A percentile compares a stretch with the other conserved stretches of the same genome.
phyloP scores from a whole-genome alignment of 2,888 invertebrate species.

The Alentia gelatinosa region DNA sequence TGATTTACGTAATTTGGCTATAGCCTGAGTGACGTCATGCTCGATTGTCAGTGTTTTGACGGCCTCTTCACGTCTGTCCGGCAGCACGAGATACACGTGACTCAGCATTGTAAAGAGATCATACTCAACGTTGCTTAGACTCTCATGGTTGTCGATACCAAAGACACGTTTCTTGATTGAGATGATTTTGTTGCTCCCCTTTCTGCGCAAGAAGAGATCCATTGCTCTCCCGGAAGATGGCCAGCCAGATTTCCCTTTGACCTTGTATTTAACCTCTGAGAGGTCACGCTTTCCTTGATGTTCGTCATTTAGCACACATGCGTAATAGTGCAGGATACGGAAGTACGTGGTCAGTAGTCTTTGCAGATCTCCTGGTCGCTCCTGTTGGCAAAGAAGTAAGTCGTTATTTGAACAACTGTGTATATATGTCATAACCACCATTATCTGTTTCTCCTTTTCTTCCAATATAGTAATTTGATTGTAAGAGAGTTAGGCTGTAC shows the following conservation, averaged over 20 bases:
- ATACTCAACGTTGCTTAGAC: background rate
- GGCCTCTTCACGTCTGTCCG: background rate
- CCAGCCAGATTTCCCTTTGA: background rate
- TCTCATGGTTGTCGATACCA: background rate
- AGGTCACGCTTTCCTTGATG: background rate
- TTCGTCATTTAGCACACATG: background rate
- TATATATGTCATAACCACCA: no score
- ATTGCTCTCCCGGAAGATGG: no score
- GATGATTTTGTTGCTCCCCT: background rate
- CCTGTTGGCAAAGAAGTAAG: background rate
- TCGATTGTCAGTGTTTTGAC: background rate
- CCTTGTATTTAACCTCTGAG: background rate
- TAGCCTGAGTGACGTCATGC: background rate
- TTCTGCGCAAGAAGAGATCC: no score
- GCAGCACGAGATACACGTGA: background rate
- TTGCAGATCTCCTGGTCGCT: background rate
- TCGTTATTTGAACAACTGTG: no score
- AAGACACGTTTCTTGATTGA: background rate
- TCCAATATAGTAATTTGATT: no score
- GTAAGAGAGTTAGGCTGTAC: no score
- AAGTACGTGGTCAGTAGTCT: background rate
- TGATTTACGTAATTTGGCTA: background rate
- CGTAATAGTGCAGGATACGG: constrained; percentile 10
- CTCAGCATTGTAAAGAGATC: background rate
- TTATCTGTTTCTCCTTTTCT: no score